Base-by-base conservation (phyloP, 1,140 invertebrate genomes). In the Microplitis demolitor region DNA sequence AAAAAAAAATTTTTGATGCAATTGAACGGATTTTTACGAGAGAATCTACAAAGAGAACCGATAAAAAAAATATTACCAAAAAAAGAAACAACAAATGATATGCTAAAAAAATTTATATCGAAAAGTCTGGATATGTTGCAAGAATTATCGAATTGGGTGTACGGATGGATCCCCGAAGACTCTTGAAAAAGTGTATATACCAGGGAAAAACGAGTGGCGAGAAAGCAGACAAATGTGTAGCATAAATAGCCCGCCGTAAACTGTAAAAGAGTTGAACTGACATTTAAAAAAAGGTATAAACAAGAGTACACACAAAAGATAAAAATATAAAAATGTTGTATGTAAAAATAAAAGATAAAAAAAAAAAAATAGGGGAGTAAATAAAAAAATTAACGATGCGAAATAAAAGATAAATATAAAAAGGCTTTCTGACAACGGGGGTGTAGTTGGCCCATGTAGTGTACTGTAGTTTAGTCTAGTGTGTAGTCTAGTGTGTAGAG, bases 371-470 rank as follows among this genome's bases (percentile, higher is more conserved):
- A 78, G 79, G 73, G 53, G 39, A 45, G 8, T 45, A 45, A 45
- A 45, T 45, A 45, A 45, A 45, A 45, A 45, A 45, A 45, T 45
- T 45, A 45, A 45, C 73, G 34, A 54, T 53, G 69, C 66, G 67
- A 77, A 78, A 78, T 71, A 74, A 78, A 78, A 77, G 63, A 70
- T 63, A 71, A 71, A 76, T 71, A 76, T 68, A 69, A 73, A 73
- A 68, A 45, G 39, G 11, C 39, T 45, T 45, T 45, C 39, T 45
- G 39, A 45, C 39, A 74, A 39, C 11, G n/a, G 51, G 45, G 63
- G 50, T 45, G 39, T 45, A 45, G 39, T 45, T 45, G 39, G 39
- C 39, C 39, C 8, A 3, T 45, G 39, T 45, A 45, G 39, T 45
- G 11, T 11, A 45, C 6, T 45, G 39, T 11, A 45, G 39, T 45